Evolutionary conservation across 2,888 invertebrate genomes (phyloP).

Genomic region (Saturnia pavonia): DNA sequence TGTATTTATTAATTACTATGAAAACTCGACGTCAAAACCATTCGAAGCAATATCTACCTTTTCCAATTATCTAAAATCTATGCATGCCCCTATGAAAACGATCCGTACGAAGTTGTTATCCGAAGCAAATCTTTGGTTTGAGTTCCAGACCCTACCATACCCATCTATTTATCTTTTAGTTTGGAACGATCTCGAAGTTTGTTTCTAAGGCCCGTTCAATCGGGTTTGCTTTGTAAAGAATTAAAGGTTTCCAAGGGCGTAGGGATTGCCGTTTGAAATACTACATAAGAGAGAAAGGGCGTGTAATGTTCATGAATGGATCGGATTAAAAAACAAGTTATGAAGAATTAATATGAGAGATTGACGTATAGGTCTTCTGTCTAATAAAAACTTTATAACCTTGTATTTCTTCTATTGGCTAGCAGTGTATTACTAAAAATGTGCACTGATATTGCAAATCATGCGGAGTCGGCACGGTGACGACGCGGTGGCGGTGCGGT

Average conservation of each 20-base stretch:
- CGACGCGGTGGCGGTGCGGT: too few relatives aligned
- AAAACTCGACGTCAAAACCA: neutral
- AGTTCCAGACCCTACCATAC: slow-evolving; percentile 30
- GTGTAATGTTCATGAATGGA: neutral
- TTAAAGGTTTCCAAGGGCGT: slow-evolving; percentile 20
- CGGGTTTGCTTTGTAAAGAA: slow-evolving; percentile 24
- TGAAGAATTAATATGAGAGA: too few relatives aligned
- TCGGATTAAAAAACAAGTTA: too few relatives aligned
- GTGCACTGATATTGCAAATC: too few relatives aligned
- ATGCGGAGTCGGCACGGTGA: too few relatives aligned
- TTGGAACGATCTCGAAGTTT: slow-evolving; percentile 31
- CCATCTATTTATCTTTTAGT: slow-evolving; percentile 35
- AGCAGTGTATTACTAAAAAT: too few relatives aligned
- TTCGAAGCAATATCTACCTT: slow-evolving; percentile 19
- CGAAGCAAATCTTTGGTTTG: slow-evolving; percentile 29
- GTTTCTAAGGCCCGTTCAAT: slow-evolving; percentile 28
- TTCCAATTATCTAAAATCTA: slow-evolving; percentile 14
- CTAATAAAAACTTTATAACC: too few relatives aligned
- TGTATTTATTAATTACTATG: neutral
- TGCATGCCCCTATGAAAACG: slow-evolving; percentile 9
- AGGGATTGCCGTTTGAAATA: neutral
- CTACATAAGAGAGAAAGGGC: neutral
- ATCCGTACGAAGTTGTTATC: slow-evolving; percentile 16
- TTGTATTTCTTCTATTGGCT: too few relatives aligned
- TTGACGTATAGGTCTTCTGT: too few relatives aligned